Base-by-base conservation (phyloP, 2,113 vertebrate species). In the Calypte anna region DNA sequence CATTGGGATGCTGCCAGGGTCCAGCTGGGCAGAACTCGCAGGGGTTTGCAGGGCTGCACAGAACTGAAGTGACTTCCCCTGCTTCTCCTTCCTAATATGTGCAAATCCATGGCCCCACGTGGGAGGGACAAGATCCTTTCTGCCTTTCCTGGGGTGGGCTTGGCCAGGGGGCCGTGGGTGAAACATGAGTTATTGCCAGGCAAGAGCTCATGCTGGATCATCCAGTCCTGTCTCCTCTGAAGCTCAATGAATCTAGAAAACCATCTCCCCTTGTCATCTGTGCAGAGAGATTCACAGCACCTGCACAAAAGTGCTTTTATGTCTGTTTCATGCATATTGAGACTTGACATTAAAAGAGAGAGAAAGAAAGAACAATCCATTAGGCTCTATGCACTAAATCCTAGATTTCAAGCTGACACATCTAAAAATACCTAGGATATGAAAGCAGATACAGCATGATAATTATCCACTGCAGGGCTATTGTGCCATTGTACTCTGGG, bases 371-470 rank as follows among this genome's bases (percentile, higher is more conserved):
- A 96, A 89, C 91, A 89, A 95, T 96, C 94, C 96, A 97, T 96
- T 96, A 97, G 92, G 73, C 88, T 77, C 86, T 58, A 79, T 87
- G 88, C 88, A 96, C 93, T 95, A 95, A 97, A 97, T 95, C 95
- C 95, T 84, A 75, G 88, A 95, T 96, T 96, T 96, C 96, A 89
- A 94, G 93, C 91, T 96, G 94, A 94, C 95, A 93, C 61, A 50
- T 87, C 94, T 97, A 95, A 97, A 97, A 97, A 97, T 97, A 96
- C 72, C 87, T 92, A 27, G 93, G 91, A 94, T 96, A 87, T 94
- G 92, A 90, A 96, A 97, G 95, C 93, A 93, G 93, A 95, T 96
- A 82, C 90, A 88, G 92, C 76, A 86, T 81, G 93, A 91, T 94
- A 96, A 96, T 96, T 94, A 88, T 86, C 92, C 10, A 64, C 85